A percentile compares a stretch with the other conserved stretches of the same genome.
Conservation (phyloP, 2,888 invertebrate genomes). For the Pycnomerus fuliginosus region DNA sequence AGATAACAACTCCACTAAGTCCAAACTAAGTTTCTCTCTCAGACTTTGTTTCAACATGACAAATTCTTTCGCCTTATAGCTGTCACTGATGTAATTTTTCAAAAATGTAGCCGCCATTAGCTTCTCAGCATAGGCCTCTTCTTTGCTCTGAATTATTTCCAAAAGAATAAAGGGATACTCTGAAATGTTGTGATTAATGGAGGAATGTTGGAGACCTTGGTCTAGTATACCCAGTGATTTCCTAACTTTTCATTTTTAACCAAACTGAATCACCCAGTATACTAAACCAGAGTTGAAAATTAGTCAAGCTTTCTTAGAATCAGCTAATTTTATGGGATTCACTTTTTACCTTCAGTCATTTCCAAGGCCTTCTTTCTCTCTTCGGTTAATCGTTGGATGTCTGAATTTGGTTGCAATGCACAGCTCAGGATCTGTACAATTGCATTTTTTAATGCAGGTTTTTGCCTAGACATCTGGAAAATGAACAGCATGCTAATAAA, state of each 20-base stretch:
- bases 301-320: too few species aligned
- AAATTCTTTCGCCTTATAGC: slow-evolving; percentile 11
- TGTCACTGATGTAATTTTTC: slow-evolving; percentile 31
- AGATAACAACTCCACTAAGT: slow-evolving; percentile 20
- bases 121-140: slow-evolving; percentile 29
- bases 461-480: slow-evolving; percentile 20
- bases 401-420: slow-evolving; percentile 37
- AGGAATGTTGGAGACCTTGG: too few species aligned
- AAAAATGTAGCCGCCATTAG: slow-evolving; percentile 33
- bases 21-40: slow-evolving; percentile 18
- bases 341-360: slow-evolving; percentile 41
- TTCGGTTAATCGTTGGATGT: slow-evolving; percentile 35
- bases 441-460: slow-evolving; percentile 35
- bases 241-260: too few species aligned
- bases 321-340: too few species aligned
- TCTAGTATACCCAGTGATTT: too few species aligned
- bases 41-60: slow-evolving; percentile 11
- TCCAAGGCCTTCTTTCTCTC: slow-evolving; percentile 40
- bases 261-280: too few species aligned
- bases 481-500: too few species aligned
- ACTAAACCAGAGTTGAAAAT: too few species aligned
- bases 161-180: slow-evolving; percentile 33
- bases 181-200: slow-evolving; percentile 22
- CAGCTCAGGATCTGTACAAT: slow-evolving; percentile 38
- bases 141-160: slow-evolving; percentile 28